Evolutionary conservation across 2,888 invertebrate species (phyloP).

Genomic region (Clanis bilineata): DNA sequence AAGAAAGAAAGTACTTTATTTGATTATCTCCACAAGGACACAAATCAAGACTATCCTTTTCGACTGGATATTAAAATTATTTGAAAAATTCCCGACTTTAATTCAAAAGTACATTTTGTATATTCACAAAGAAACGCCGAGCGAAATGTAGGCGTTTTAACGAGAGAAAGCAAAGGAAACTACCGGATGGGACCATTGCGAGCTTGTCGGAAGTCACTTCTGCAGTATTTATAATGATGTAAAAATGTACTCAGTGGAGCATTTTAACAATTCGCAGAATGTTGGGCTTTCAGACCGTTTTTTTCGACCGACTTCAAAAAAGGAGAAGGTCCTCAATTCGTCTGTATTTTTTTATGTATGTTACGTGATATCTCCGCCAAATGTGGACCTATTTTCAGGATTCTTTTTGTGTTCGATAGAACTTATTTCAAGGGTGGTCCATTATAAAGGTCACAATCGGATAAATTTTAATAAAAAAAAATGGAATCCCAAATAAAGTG

Average conservation of each 20-base stretch:
- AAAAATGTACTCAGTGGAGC: neutral
- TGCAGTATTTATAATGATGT: neutral
- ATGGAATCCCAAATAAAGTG: too few species aligned
- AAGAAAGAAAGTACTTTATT: too few species aligned
- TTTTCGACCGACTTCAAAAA: too few species aligned
- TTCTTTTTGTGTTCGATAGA: too few species aligned
- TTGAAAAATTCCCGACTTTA: neutral
- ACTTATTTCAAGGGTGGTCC: too few species aligned
- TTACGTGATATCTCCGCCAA: too few species aligned
- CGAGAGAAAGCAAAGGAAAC: neutral
- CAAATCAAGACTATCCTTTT: neutral
- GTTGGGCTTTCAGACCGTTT: neutral
- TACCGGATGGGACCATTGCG: neutral
- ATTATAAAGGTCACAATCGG: too few species aligned
- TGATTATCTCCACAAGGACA: too few species aligned
- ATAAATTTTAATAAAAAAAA: neutral
- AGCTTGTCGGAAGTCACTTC: neutral
- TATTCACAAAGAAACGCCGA: neutral
- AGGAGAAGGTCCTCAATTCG: too few species aligned
- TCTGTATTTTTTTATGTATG: too few species aligned
- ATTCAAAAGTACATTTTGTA: neutral
- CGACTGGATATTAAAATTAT: neutral
- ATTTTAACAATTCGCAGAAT: neutral
- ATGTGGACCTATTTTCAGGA: too few species aligned
- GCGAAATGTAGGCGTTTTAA: neutral